Percentiles rank a stretch among this genome's conserved stretches.
Evolutionary conservation across 2,797 vertebrate species (phyloP).

Genomic region (Glyptemys insculpta): DNA sequence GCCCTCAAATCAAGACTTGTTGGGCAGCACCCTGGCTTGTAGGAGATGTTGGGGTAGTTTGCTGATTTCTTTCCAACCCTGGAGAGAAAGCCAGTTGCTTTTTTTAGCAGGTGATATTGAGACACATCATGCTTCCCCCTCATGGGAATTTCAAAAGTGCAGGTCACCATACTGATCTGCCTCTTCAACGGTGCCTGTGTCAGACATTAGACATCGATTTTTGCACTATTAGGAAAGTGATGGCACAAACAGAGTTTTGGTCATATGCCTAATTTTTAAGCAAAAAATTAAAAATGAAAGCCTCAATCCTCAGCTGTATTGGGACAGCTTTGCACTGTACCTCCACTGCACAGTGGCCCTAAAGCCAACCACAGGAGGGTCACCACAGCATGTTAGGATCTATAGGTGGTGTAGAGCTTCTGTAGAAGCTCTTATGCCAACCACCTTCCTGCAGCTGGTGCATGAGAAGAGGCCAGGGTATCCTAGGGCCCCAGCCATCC

Average conservation of each 20-base stretch:
- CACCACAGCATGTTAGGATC: neutral
- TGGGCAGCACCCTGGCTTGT: neutral
- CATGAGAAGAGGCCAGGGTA: neutral
- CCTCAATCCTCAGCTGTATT: neutral
- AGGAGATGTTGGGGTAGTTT: neutral
- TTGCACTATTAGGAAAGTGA: neutral
- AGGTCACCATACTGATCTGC: neutral
- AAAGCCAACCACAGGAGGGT: neutral
- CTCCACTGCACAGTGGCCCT: neutral
- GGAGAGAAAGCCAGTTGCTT: neutral
- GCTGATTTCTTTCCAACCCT: neutral
- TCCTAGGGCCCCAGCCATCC: neutral
- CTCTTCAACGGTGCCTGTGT: neutral
- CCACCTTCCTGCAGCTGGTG: neutral
- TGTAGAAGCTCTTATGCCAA: neutral
- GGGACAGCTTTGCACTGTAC: neutral
- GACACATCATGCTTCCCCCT: neutral
- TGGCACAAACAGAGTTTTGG: neutral
- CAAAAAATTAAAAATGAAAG: neutral
- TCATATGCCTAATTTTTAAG: neutral
- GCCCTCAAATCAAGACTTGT: neutral
- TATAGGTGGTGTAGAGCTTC: neutral
- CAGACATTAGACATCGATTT: neutral
- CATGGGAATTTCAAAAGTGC: neutral
- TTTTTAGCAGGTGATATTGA: neutral